These are phyloP conservation scores for Ditylenchus dipsaci DNA, from an alignment of 1,140 invertebrate genomes.

Conservation along the genomic window DNA sequence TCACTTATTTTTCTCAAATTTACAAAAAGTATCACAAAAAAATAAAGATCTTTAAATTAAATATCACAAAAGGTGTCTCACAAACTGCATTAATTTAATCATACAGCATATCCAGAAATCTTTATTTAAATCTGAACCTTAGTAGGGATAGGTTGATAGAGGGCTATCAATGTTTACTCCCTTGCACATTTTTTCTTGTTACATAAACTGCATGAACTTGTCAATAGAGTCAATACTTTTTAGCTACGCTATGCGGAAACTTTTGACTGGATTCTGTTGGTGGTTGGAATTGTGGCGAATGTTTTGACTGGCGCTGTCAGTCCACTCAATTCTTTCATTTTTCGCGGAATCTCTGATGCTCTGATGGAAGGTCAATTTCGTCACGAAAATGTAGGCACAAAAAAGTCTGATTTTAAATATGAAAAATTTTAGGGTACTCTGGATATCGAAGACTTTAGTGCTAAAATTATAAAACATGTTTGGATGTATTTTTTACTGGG, in stretches of 20 bases:
- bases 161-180: too few species aligned
- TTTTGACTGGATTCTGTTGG: slow-evolving; percentile 35
- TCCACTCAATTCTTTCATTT: slow-evolving; percentile 23
- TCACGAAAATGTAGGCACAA: slow-evolving; percentile 20
- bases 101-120: too few species aligned
- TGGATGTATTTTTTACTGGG: slow-evolving; percentile 34
- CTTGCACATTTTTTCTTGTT: too few species aligned
- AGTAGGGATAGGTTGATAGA: too few species aligned
- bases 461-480: slow-evolving; percentile 28
- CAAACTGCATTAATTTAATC: too few species aligned
- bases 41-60: too few species aligned
- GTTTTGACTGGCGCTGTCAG: slow-evolving; percentile 20
- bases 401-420: slow-evolving; percentile 12
- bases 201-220: too few species aligned
- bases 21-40: too few species aligned
- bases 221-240: too few species aligned
- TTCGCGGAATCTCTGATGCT: slow-evolving; percentile 43
- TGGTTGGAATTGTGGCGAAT: slow-evolving; percentile 13
- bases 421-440: slow-evolving; percentile 19
- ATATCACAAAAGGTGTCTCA: too few species aligned
- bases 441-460: not conserved
- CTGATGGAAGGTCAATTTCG: slow-evolving; percentile 32
- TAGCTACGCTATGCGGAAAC: slow-evolving; percentile 40
- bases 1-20: too few species aligned
- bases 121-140: too few species aligned